Evolutionary conservation across 2,113 vertebrate genomes (phyloP).

Genomic region (Tragelaphus buxtoni): DNA sequence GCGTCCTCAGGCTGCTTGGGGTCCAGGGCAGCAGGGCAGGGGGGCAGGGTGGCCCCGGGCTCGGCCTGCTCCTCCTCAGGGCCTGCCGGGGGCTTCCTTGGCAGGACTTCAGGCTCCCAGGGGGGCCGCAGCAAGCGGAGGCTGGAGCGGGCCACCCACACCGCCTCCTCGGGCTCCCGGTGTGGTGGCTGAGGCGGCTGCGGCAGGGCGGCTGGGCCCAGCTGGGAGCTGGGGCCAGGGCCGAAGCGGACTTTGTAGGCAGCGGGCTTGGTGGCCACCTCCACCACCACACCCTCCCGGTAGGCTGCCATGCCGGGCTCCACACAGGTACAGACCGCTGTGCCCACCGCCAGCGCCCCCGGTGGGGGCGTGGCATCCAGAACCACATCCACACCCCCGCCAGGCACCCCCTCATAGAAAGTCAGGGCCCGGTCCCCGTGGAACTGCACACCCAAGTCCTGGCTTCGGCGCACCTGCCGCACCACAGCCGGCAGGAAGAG

Average conservation of each 20-base stretch:
- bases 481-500: slow-evolving; percentile 88
- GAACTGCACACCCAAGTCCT: slow-evolving; percentile 86
- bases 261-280: slow-evolving; percentile 86
- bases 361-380: slow-evolving; percentile 86
- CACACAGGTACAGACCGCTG: slow-evolving; percentile 86
- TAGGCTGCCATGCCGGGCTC: slow-evolving; percentile 80
- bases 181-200: slow-evolving; percentile 39
- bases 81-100: slow-evolving; percentile 64
- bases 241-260: slow-evolving; percentile 85
- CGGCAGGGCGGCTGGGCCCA: neutral
- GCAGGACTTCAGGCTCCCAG: slow-evolving; percentile 80
- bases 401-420: slow-evolving; percentile 78
- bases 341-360: slow-evolving; percentile 81
- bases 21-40: slow-evolving; percentile 61
- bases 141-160: slow-evolving; percentile 88
- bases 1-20: slow-evolving; percentile 79
- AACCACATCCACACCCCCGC: slow-evolving; percentile 81
- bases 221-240: slow-evolving; percentile 34
- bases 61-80: slow-evolving; percentile 81
- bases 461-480: slow-evolving; percentile 83
- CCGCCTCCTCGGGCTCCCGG: slow-evolving; percentile 72
- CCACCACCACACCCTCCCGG: slow-evolving; percentile 86
- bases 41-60: neutral
- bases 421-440: slow-evolving; percentile 82
- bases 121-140: slow-evolving; percentile 87